Evolutionary conservation across 2,113 vertebrate genomes (phyloP).

Genomic region (Odocoileus hemionus): DNA sequence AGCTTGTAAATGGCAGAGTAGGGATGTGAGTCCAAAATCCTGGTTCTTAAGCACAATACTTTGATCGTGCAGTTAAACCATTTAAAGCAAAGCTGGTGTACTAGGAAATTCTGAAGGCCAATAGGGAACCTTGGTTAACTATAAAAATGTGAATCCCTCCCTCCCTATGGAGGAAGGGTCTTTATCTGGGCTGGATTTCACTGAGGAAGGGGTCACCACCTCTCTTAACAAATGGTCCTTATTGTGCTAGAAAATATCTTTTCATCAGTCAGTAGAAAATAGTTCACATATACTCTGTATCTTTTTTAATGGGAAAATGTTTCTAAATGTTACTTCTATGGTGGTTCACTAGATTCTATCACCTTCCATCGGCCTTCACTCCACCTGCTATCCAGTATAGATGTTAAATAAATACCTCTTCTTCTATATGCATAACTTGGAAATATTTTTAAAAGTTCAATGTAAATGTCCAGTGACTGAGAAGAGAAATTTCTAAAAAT

Average conservation of each 20-base stretch:
- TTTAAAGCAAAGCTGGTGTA: background rate
- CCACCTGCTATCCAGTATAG: background rate
- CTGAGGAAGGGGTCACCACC: background rate
- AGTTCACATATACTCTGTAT: background rate
- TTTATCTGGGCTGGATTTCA: background rate
- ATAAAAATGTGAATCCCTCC: background rate
- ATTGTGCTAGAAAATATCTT: background rate
- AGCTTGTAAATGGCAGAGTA: background rate
- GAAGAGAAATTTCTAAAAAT: background rate
- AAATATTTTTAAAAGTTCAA: background rate
- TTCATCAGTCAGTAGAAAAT: background rate
- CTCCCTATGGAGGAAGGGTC: background rate
- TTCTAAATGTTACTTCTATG: background rate
- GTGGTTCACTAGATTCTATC: background rate
- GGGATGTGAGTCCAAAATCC: background rate
- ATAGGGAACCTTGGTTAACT: background rate
- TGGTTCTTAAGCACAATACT: background rate
- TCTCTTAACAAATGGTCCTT: background rate
- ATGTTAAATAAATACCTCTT: background rate
- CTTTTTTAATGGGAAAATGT: background rate
- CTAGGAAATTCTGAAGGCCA: background rate
- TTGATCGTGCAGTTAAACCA: background rate
- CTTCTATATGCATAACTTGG: background rate
- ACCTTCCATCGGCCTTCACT: background rate
- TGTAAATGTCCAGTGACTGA: background rate